Percentiles rank a stretch among this genome's conserved stretches.
Conservation (phyloP, 2,797 vertebrate species). For the Scleropages formosus region DNA sequence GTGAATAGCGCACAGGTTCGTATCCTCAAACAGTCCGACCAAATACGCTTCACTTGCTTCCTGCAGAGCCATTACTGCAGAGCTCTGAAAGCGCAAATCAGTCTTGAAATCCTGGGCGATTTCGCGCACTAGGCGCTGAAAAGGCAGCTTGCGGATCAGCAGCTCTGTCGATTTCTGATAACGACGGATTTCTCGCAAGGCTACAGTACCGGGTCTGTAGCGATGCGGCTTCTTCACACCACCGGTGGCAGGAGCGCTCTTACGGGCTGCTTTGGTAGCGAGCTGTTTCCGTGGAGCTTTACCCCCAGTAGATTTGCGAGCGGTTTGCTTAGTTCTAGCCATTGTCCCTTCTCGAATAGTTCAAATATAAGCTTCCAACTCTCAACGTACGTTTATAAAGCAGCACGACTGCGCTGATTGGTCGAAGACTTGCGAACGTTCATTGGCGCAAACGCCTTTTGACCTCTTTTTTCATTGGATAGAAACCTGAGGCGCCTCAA, state of each 20-base stretch:
- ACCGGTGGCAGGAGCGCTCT: constrained; percentile 76
- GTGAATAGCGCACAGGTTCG: constrained; percentile 81
- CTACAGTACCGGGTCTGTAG: constrained; percentile 78
- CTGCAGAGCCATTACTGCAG: constrained; percentile 47
- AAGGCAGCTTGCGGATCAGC: too few relatives aligned
- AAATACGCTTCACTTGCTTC: constrained; percentile 81
- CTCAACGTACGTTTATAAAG: too few relatives aligned
- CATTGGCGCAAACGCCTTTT: too few relatives aligned
- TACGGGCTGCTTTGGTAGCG: constrained; percentile 75
- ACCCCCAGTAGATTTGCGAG: constrained; percentile 74
- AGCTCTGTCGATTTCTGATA: constrained; percentile 81
- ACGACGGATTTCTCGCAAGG: constrained; percentile 76
- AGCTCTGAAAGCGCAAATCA: constrained; percentile 70
- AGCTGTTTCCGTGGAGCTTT: constrained; percentile 77
- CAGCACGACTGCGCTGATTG: too few relatives aligned
- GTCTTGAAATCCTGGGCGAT: constrained; percentile 84
- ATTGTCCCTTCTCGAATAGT: too few relatives aligned
- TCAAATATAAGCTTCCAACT: too few relatives aligned
- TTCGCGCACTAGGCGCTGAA: constrained; percentile 78
- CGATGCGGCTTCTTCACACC: constrained; percentile 79
- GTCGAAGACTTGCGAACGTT: too few relatives aligned
- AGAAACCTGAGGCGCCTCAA: not conserved
- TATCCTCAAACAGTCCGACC: constrained; percentile 81
- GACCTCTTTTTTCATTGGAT: too few relatives aligned
- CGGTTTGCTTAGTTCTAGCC: constrained; percentile 77